These are phyloP conservation scores for Barbus barbus DNA, from an alignment of 2,113 vertebrate species.

Conservation along the genomic window DNA sequence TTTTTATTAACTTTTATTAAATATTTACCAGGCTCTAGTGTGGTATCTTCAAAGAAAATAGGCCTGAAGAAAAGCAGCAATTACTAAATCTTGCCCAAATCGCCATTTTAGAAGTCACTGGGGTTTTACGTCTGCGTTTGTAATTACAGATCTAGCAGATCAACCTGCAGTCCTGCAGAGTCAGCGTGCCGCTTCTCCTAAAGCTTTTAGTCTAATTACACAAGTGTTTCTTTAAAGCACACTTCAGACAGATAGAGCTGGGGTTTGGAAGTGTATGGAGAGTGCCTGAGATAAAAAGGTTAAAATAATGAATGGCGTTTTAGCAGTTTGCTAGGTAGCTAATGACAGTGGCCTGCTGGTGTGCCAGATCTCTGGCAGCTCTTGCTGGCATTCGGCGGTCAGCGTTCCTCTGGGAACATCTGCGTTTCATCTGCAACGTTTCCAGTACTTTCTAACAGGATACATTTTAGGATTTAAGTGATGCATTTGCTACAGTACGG, in stretches of 20 bases:
- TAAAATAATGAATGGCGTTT: conserved; percentile 63
- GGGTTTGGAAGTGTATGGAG: conserved; percentile 39
- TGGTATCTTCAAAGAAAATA: background rate
- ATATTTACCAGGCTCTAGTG: background rate
- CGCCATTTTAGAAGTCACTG: too few relatives aligned
- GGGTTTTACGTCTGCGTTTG: too few relatives aligned
- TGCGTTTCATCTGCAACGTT: conserved; percentile 44
- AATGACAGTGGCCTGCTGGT: conserved; percentile 57
- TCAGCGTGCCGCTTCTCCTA: conserved; percentile 37
- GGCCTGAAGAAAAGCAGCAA: too few relatives aligned
- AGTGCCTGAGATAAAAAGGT: conserved; percentile 53
- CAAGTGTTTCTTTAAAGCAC: conserved; percentile 46
- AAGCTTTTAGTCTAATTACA: conserved; percentile 47
- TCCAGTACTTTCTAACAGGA: background rate
- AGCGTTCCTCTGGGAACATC: conserved; percentile 51
- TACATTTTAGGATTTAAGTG: background rate
- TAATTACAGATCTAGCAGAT: too few relatives aligned
- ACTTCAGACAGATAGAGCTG: conserved; percentile 38
- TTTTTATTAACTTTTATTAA: background rate
- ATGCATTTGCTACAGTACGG: background rate
- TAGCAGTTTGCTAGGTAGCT: conserved; percentile 58
- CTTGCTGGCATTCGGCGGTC: conserved; percentile 62
- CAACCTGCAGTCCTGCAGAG: conserved; percentile 44
- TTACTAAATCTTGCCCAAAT: too few relatives aligned
- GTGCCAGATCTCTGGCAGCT: conserved; percentile 56